A percentile compares a stretch with the other conserved stretches of the same genome.
Conservation (phyloP, 2,888 invertebrate genomes). For the Rhimphoctona megacephalus region DNA sequence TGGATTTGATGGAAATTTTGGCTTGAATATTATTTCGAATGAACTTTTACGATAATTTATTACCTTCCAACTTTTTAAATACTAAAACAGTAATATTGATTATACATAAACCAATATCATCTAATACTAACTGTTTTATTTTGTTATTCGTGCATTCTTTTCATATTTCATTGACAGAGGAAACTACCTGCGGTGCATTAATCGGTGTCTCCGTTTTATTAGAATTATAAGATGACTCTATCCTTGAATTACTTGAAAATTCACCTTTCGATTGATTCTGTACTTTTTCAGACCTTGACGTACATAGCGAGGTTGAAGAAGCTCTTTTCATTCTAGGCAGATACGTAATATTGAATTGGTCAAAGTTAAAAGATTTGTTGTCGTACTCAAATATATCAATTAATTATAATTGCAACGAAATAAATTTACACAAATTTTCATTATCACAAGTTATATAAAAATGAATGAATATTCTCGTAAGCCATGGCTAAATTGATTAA, state of each 20-base stretch:
- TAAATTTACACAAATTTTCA: neutral
- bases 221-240: conserved; percentile 14
- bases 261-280: conserved; percentile 33
- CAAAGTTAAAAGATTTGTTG: neutral
- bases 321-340: conserved; percentile 56
- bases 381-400: no score
- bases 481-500: neutral
- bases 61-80: no score
- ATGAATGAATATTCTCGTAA: neutral
- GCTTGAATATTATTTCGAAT: neutral
- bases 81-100: neutral
- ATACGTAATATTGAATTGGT: conserved; percentile 11
- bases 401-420: no score
- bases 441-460: neutral
- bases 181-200: conserved; percentile 41
- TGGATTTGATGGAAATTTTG: neutral
- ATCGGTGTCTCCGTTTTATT: conserved; percentile 12
- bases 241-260: conserved; percentile 24
- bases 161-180: neutral
- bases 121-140: neutral
- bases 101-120: no score
- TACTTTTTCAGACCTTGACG: conserved; percentile 26
- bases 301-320: conserved; percentile 49
- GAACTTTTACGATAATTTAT: neutral
- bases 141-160: neutral